Percentiles rank a stretch among this genome's conserved stretches.
phyloP scores from a whole-genome alignment of 2,113 vertebrate genomes.

The Baryphthengus martii region DNA sequence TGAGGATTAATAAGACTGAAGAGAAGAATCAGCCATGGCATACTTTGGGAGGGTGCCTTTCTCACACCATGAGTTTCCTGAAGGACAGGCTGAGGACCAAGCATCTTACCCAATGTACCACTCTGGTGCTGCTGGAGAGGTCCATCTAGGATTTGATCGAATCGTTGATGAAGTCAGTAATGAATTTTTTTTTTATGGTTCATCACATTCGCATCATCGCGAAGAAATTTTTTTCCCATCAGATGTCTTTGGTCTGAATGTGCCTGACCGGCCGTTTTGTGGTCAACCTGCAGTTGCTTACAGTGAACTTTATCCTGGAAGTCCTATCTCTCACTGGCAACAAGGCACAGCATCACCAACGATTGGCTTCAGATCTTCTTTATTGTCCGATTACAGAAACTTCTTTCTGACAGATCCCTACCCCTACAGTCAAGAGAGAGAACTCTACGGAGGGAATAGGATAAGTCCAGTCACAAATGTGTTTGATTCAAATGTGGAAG shows the following conservation, averaged over 20 bases:
- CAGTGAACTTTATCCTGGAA: neutral
- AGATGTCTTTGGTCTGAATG: neutral
- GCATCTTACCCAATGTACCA: neutral
- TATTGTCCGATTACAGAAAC: neutral
- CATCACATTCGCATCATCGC: neutral
- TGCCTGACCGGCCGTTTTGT: neutral
- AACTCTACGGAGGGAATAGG: neutral
- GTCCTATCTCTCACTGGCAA: neutral
- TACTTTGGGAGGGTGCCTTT: neutral
- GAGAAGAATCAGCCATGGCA: neutral
- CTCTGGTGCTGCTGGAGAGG: neutral
- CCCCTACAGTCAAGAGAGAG: neutral
- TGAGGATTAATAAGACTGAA: neutral
- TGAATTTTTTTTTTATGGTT: constrained; percentile 31
- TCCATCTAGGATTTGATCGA: neutral
- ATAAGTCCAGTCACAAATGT: neutral
- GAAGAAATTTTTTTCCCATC: neutral
- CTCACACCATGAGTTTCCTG: neutral
- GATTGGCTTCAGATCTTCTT: neutral
- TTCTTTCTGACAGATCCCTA: neutral
- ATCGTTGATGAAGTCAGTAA: constrained; percentile 35
- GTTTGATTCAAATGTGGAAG: neutral
- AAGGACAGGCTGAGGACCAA: neutral
- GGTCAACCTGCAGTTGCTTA: neutral
- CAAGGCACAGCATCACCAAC: neutral